These are phyloP conservation scores for Catostomus latipinnis DNA, from an alignment of 2,797 vertebrate genomes.

Conservation along the genomic window DNA sequence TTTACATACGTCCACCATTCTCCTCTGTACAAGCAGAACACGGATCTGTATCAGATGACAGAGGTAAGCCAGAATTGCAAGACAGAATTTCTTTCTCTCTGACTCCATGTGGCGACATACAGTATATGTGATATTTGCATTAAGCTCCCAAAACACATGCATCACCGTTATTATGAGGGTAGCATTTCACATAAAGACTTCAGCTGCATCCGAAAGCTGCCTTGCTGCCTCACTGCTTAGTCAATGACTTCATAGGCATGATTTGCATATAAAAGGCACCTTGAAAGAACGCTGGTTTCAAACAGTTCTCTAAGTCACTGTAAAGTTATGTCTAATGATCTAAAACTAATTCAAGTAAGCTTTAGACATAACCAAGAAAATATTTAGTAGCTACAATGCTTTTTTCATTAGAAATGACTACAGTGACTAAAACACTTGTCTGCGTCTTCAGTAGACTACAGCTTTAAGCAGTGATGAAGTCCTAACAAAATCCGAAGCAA, in stretches of 20 bases:
- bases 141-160: no score
- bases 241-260: background rate
- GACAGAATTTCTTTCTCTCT: no score
- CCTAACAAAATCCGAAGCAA: constrained; percentile 39
- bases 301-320: background rate
- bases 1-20: background rate
- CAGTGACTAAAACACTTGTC: constrained; percentile 24
- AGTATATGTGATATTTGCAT: no score
- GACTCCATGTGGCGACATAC: no score
- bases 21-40: no score
- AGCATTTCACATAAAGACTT: background rate
- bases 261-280: background rate
- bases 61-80: no score
- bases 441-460: constrained; percentile 32
- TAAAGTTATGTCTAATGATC: no score
- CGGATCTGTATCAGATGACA: no score
- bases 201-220: background rate
- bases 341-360: no score
- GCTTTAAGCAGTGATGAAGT: constrained; percentile 36
- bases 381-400: no score
- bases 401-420: background rate
- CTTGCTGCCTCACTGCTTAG: background rate
- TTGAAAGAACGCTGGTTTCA: background rate
- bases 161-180: no score
- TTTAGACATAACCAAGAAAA: no score